Percentiles rank a stretch among this genome's conserved stretches.
Conservation (phyloP, 2,797 vertebrate species). For the Urocyon cinereoargenteus region DNA sequence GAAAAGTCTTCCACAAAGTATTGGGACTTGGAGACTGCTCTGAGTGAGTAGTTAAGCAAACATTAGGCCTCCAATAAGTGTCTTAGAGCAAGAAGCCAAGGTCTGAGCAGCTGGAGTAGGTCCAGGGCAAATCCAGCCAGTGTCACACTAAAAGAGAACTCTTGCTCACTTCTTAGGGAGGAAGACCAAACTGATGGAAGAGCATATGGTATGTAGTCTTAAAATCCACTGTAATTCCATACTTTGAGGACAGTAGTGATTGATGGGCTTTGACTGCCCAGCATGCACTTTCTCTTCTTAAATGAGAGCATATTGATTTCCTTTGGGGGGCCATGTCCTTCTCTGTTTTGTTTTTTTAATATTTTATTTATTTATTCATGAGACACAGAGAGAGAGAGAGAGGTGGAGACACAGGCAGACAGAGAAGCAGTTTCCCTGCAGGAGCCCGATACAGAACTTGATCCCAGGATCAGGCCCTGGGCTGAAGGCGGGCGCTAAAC, state of each 20-base stretch:
- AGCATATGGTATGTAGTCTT: neutral
- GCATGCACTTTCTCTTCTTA: neutral
- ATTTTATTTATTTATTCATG: too few species aligned
- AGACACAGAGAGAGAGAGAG: too few species aligned
- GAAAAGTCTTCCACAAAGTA: neutral
- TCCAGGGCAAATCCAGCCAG: neutral
- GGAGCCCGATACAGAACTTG: too few species aligned
- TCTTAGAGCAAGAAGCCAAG: neutral
- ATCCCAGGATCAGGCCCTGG: too few species aligned
- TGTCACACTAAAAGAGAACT: neutral
- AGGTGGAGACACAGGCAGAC: too few species aligned
- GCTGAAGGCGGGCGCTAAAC: too few species aligned
- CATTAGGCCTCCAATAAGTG: neutral
- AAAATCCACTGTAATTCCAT: neutral
- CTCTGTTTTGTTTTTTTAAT: too few species aligned
- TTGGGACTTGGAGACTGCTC: slow-evolving; percentile 22
- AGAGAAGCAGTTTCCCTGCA: too few species aligned
- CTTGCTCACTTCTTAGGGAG: neutral
- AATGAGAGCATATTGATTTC: neutral
- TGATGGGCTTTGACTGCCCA: neutral
- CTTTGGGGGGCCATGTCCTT: neutral
- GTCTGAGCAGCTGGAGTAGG: neutral
- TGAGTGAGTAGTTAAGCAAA: slow-evolving; percentile 12
- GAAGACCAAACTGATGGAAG: neutral
- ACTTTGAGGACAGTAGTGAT: neutral